phyloP scores from a whole-genome alignment of 2,113 vertebrate species.

The Solenodon paradoxus region DNA sequence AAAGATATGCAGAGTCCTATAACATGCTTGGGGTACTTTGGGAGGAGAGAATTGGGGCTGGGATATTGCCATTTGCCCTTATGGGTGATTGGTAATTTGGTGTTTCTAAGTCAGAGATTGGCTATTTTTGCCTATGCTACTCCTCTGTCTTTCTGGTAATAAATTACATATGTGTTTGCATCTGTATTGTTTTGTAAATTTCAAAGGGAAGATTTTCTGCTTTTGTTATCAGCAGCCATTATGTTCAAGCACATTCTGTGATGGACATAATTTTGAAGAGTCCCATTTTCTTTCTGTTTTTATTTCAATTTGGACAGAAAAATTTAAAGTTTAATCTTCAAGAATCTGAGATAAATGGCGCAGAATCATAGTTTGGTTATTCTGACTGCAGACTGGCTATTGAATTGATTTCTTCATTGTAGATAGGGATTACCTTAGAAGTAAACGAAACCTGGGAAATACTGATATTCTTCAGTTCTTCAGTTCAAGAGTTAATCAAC shows the following conservation, averaged over 20 bases:
- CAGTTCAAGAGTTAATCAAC: not conserved
- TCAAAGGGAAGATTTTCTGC: not conserved
- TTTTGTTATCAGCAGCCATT: not conserved
- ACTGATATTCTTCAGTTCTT: constrained; percentile 45
- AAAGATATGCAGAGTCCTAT: too few species aligned
- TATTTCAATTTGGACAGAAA: not conserved
- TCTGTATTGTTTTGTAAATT: not conserved
- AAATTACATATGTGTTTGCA: not conserved
- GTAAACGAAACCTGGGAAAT: constrained; percentile 53
- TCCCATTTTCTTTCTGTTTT: not conserved
- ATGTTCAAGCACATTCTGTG: not conserved
- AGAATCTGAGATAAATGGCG: not conserved
- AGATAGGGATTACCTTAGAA: constrained; percentile 62
- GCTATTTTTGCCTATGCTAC: not conserved
- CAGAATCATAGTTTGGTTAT: not conserved
- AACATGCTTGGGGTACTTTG: not conserved
- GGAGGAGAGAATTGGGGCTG: not conserved
- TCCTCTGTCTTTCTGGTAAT: not conserved
- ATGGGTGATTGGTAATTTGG: not conserved
- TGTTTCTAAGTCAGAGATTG: not conserved
- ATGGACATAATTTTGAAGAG: not conserved
- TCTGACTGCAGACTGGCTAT: not conserved
- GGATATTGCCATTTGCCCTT: not conserved
- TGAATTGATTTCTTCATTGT: constrained; percentile 36
- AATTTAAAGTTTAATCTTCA: not conserved